Percentiles rank a stretch among this genome's conserved stretches.
Evolutionary conservation across 2,113 vertebrate species (phyloP).

Genomic region (Thomomys bottae): DNA sequence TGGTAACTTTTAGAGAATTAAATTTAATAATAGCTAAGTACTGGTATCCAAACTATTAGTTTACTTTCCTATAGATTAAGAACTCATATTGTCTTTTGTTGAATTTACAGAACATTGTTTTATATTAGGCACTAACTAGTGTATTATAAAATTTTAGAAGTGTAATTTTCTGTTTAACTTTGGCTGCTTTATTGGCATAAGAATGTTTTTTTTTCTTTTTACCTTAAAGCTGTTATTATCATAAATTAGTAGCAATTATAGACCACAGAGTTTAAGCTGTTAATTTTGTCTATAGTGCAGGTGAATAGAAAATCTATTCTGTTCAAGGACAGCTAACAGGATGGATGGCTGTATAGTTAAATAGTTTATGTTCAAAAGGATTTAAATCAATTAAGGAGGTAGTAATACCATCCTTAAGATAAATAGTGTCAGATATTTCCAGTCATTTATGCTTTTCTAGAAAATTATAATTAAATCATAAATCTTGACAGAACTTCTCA

Average conservation of each 20-base stretch:
- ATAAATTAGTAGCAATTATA: conserved; percentile 66
- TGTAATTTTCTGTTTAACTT: conserved; percentile 8
- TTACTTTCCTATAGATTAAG: not conserved
- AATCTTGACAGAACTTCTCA: conserved; percentile 47
- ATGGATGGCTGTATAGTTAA: conserved; percentile 52
- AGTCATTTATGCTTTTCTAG: not conserved
- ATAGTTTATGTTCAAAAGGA: not conserved
- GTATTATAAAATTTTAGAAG: not conserved
- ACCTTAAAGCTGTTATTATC: conserved; percentile 33
- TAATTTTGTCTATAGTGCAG: conserved; percentile 53
- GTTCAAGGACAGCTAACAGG: not conserved
- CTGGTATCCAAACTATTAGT: conserved; percentile 1
- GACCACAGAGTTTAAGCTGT: not conserved
- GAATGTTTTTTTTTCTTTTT: conserved; percentile 1
- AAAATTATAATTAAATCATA: conserved; percentile 21
- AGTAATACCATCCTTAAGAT: not conserved
- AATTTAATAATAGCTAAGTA: conserved; percentile 27
- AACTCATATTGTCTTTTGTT: conserved; percentile 53
- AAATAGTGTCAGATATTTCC: conserved; percentile 24
- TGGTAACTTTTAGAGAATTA: conserved; percentile 30
- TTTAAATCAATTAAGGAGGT: conserved; percentile 31
- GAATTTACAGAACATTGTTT: conserved; percentile 39
- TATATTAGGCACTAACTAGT: conserved; percentile 3
- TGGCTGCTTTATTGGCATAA: conserved; percentile 48
- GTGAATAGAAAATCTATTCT: conserved; percentile 69